phyloP scores from a whole-genome alignment of 2,113 vertebrate genomes.

The Sardina pilchardus region DNA sequence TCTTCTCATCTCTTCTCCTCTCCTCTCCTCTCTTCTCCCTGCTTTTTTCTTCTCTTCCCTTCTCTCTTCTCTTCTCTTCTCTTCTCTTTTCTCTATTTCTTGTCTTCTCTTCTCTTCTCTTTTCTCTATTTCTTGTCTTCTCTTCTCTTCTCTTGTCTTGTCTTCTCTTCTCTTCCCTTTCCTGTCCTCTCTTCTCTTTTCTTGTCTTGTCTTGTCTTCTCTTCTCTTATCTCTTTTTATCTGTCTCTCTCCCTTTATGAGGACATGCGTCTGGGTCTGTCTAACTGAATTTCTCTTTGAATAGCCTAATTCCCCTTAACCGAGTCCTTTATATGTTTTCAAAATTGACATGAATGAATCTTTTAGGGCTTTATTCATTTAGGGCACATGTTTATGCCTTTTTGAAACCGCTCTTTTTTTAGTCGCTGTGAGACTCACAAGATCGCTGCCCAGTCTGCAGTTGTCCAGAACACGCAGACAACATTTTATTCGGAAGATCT shows the following conservation, averaged over 20 bases:
- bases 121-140: neutral
- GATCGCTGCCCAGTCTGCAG: neutral
- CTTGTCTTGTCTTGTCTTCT: too few species aligned
- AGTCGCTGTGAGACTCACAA: neutral
- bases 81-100: neutral
- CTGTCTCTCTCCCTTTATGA: neutral
- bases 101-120: neutral
- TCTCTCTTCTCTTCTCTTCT: neutral
- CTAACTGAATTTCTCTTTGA: neutral
- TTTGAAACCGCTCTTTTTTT: neutral
- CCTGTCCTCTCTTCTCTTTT: too few species aligned
- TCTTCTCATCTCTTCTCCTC: neutral
- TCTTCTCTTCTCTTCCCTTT: too few species aligned
- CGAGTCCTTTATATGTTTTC: neutral
- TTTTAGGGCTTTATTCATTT: neutral
- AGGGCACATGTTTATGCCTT: neutral
- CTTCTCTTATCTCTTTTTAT: too few species aligned
- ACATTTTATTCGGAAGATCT: neutral
- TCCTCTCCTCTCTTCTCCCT: neutral
- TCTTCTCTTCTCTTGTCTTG: too few species aligned
- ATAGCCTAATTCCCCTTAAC: neutral
- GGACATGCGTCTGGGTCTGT: neutral
- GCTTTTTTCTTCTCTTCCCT: neutral
- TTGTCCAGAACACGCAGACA: neutral
- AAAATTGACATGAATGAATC: neutral